Evolutionary conservation across 1,140 invertebrate genomes (phyloP), one percentile per base, ranked within the genome.

Genomic region (Eciton burchellii): DNA sequence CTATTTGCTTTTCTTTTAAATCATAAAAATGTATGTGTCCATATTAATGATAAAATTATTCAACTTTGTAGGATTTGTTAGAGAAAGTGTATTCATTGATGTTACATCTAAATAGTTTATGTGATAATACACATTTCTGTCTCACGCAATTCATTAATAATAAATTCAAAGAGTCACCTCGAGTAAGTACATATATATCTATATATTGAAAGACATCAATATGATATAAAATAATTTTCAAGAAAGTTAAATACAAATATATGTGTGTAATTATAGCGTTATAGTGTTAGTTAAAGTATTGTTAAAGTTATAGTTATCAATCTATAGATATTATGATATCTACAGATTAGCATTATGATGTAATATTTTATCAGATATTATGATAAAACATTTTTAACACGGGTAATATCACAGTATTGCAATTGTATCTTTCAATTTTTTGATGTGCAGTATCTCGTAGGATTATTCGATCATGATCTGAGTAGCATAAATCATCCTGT

Each of bases 121-220:
- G 91, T 81, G 90, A 94, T 47, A 94, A 94, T 57, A 92, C 93
- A 52, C 96, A 96, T 93, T 93, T 93, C 35, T 97, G 96, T 92
- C 94, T 97, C 65, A 91, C 94, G 54, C 95, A 96, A 84, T 96
- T 96, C 89, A 90, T 96, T 24, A 94, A 93, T 0, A 96, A 95
- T 91, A 95, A 95, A 74, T 96, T 96, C 92, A 92, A 94, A 65
- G 94, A 95, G 90, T 91, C 94, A 26, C 84, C 90, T 81, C 85
- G 89, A 59, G 93, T 94, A 87, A 91, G 91, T 91, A 86, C 65
- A 63, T 24, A 19, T 21, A 56, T 21, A 41, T 54, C 12, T 19
- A 60, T 45, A 21, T 24, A 45, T 59, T n/a, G n/a, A 16, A 21
- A 21, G 26, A 0, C 35, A 66, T 49, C 24, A 49, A 47, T 35